Conservation (phyloP, 2,113 vertebrate species). For the Polypterus senegalus region DNA sequence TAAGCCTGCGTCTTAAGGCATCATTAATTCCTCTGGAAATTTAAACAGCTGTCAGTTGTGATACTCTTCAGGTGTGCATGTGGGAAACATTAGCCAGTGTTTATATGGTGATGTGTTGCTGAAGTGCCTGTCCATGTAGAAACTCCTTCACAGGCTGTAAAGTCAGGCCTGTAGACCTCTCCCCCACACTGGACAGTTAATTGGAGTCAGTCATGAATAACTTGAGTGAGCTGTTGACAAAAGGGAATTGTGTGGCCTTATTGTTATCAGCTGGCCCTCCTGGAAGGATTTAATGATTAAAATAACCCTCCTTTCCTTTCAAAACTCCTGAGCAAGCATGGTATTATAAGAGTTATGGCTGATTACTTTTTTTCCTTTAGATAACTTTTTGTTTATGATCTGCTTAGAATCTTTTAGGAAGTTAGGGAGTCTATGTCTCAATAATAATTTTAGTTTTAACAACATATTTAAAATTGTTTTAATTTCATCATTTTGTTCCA, state of each 20-base stretch:
- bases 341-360: constrained; percentile 5
- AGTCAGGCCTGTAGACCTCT: constrained; percentile 39
- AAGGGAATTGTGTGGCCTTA: constrained; percentile 41
- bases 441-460: too few species aligned
- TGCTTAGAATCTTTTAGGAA: too few species aligned
- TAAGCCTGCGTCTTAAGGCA: constrained; percentile 59
- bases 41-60: constrained; percentile 73
- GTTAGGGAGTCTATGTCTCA: too few species aligned
- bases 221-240: constrained; percentile 42
- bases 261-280: constrained; percentile 50
- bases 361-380: too few species aligned
- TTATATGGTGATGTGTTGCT: constrained; percentile 58
- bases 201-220: constrained; percentile 48
- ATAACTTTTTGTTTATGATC: too few species aligned
- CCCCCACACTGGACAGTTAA: constrained; percentile 46
- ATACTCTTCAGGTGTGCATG: constrained; percentile 62
- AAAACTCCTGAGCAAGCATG: constrained; percentile 25
- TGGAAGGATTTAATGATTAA: constrained; percentile 36
- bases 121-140: constrained; percentile 51
- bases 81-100: constrained; percentile 66
- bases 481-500: too few species aligned
- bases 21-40: constrained; percentile 62
- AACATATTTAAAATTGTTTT: too few species aligned
- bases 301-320: constrained; percentile 30
- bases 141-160: constrained; percentile 35